A percentile compares a stretch with the other conserved stretches of the same genome.
Evolutionary conservation across 2,113 vertebrate species (phyloP).

Genomic region (Siphamia tubifer): DNA sequence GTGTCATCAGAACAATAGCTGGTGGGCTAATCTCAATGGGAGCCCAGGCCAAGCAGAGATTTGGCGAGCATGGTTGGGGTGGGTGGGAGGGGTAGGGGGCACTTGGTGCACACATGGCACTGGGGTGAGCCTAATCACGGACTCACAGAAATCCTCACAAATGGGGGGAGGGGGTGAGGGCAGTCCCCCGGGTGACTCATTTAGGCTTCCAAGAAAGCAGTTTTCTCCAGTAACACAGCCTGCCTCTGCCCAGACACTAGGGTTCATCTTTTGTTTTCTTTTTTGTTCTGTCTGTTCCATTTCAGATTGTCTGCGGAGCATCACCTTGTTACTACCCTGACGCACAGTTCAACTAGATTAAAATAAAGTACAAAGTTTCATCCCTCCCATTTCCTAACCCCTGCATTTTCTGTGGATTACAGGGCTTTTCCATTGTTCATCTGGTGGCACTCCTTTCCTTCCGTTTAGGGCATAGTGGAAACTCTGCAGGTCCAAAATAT

Average conservation of each 20-base stretch:
- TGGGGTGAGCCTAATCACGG: slow-evolving; percentile 68
- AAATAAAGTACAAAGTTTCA: slow-evolving; percentile 29
- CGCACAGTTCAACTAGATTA: slow-evolving; percentile 7
- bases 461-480: slow-evolving; percentile 38
- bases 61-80: slow-evolving; percentile 25
- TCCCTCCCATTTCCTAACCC: slow-evolving; percentile 61
- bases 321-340: slow-evolving; percentile 10
- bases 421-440: slow-evolving; percentile 75
- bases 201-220: slow-evolving; percentile 61
- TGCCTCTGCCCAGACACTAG: slow-evolving; percentile 17
- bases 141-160: slow-evolving; percentile 69
- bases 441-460: slow-evolving; percentile 77
- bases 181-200: slow-evolving; percentile 57
- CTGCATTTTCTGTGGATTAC: slow-evolving; percentile 51
- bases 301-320: background rate
- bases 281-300: background rate
- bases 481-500: background rate
- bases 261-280: slow-evolving; percentile 13
- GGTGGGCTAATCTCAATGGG: slow-evolving; percentile 57
- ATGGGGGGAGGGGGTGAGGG: slow-evolving; percentile 43
- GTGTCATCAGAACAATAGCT: slow-evolving; percentile 60
- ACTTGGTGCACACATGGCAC: slow-evolving; percentile 71
- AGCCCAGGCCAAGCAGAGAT: slow-evolving; percentile 54
- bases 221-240: slow-evolving; percentile 30
- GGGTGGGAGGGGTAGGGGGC: background rate